phyloP scores from a whole-genome alignment of 2,797 vertebrate genomes.

The Mormyrops boulengeri region DNA sequence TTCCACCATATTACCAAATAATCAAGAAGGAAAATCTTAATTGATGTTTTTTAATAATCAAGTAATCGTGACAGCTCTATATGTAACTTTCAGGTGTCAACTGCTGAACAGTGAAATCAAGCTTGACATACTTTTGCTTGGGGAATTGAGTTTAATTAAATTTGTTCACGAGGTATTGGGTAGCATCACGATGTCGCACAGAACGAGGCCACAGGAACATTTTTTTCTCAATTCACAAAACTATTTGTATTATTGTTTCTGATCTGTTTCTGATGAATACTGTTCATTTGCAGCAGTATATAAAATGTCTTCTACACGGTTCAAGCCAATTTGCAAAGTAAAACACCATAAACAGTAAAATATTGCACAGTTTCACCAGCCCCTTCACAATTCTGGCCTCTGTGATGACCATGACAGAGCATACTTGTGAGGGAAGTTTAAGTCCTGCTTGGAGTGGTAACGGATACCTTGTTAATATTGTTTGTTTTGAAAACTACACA shows the following conservation, averaged over 20 bases:
- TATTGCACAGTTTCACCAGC: background rate
- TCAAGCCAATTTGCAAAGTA: background rate
- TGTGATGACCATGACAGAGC: background rate
- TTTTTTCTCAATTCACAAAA: background rate
- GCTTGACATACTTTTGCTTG: background rate
- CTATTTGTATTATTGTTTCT: background rate
- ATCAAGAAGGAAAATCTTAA: background rate
- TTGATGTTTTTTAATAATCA: background rate
- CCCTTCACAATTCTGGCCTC: background rate
- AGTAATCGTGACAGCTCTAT: background rate
- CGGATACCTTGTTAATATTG: background rate
- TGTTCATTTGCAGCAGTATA: background rate
- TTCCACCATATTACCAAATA: background rate
- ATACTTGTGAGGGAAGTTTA: background rate
- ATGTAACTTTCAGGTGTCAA: background rate
- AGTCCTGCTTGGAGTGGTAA: background rate
- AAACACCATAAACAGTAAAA: background rate
- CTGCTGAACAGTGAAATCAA: background rate
- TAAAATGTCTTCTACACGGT: background rate
- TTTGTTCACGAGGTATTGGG: background rate
- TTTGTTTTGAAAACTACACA: background rate
- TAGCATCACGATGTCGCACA: background rate
- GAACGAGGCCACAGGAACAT: background rate
- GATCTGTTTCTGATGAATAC: background rate
- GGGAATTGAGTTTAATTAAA: background rate